Evolutionary conservation across 2,888 invertebrate species (phyloP), one percentile per base, ranked within the genome.

Genomic region (Chaetogeoica ovagalla): DNA sequence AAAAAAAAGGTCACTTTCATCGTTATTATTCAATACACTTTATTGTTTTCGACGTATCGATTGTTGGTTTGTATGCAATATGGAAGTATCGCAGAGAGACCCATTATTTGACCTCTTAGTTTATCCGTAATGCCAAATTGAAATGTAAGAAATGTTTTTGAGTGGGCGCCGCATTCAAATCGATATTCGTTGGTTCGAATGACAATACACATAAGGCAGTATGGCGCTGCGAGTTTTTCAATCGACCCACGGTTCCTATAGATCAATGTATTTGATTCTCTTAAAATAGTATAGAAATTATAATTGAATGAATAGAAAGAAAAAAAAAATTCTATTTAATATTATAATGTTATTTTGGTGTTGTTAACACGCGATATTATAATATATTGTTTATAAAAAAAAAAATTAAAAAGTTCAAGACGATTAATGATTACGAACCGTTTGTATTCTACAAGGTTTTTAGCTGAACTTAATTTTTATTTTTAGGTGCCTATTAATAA

Each of bases 131-230:
- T 39, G 57, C 39, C 65, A 65, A 57, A 63, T 55, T 62, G 60
- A 65, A 74, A 65, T 63, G 39, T 68, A 2, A 60, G n/a, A 59
- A 48, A 59, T 60, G 43, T 69, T 77, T 59, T 62, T 52, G 30
- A 43, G 77, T 69, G 69, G 77, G 52, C 60, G 21, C 37, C 60
- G 21, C 37, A 48, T 76, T 76, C n/a, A 68, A 60, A 69, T 76
- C 68, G 59, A 52, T 23, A 52, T 43, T 30, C 4, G 30, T 62
- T 62, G 30, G 52, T 1, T 9, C 23, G 52, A 74, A 74, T 74
- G 39, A 55, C 37, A 65, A 39, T 30, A 30, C 21, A 39, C n/a
- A n/a, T n/a, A n/a, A n/a, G n/a, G 21, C 21, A 39, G 21, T 65
- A n/a, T n/a, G n/a, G n/a, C n/a, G n/a, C n/a, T n/a, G 37, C 55